Base-by-base conservation (phyloP, 1,140 invertebrate genomes). In the Matsumurasca onukii region DNA sequence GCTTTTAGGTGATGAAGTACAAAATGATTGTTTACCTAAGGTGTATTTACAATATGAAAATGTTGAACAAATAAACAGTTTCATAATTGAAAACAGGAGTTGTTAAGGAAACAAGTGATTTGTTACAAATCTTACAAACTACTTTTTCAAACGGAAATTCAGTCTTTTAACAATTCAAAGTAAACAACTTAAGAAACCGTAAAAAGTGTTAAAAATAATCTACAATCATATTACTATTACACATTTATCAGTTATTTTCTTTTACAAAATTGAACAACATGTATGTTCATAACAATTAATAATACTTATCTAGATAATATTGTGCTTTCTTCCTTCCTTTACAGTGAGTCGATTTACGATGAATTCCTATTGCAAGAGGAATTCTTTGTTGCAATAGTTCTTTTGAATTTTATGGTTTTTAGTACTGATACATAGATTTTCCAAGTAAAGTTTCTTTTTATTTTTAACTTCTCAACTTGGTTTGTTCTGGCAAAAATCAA, bases 211-310 rank as follows among this genome's bases (percentile, higher is more conserved):
- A 12, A 59, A 59, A 59, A 59, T 59, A 59, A 13, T 27, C 55
- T 27, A 59, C 24, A 59, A 13, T 59, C 30, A 59, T 52, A 59
- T 59, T 29, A 27, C 25, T 27, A 59, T 59, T 59, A 59, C 25
- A 59, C 55, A 59, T 59, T n/a, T 22, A 13, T 59, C 24, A 59
- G 34, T 59, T 59, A 22, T 59, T 22, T 59, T 29, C 55, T 59
- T 59, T 59, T 59, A 59, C 30, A 59, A 59, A 59, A 59, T 59
- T 24, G 55, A 59, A 59, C 55, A 59, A 59, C 55, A 59, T 27
- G 55, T 3, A 59, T 59, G 55, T 59, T 59, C 55, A 59, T 59
- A 59, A 59, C 55, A 59, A 59, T 59, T 39, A 59, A 59, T 59
- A 59, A 59, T 59, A 59, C 55, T 59, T 59, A 59, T 59, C 55